Conservation (phyloP, 2,888 invertebrate species). For the Artemia sinica region DNA sequence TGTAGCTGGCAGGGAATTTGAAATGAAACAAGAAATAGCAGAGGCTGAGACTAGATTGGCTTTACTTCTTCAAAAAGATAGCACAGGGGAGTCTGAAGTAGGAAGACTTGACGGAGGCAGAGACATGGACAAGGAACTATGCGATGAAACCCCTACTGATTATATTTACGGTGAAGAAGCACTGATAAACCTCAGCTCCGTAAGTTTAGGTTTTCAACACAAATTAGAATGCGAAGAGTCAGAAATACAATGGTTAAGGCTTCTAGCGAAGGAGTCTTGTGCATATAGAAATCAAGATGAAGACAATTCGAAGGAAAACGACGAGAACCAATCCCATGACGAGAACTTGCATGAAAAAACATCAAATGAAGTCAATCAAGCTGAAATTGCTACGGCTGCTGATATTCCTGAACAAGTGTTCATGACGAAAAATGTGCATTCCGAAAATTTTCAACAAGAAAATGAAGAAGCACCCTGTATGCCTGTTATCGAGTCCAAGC, state of each 20-base stretch:
- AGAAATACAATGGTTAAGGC: conserved; percentile 28
- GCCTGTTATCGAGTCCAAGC: conserved; percentile 11
- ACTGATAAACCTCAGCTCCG: no score
- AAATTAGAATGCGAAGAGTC: not conserved
- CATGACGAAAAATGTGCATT: not conserved
- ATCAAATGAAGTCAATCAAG: not conserved
- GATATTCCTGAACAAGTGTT: not conserved
- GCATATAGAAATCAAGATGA: conserved; percentile 21
- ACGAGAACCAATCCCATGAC: conserved; percentile 26
- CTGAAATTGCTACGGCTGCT: no score
- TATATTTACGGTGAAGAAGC: not conserved
- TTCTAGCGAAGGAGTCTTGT: conserved; percentile 23
- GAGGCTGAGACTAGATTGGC: no score
- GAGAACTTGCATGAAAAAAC: conserved; percentile 23
- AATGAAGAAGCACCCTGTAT: conserved; percentile 24
- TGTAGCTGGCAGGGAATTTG: no score
- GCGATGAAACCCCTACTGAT: not conserved
- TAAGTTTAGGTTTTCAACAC: not conserved
- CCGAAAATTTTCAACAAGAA: not conserved
- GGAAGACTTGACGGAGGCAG: not conserved
- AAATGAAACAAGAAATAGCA: no score
- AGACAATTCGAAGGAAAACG: conserved; percentile 26
- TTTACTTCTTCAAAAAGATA: no score
- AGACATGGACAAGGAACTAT: not conserved
- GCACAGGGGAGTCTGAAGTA: not conserved